Evolutionary conservation across 2,888 invertebrate species (phyloP), one percentile per base, ranked within the genome.

Genomic region (Eupithecia vulgata): DNA sequence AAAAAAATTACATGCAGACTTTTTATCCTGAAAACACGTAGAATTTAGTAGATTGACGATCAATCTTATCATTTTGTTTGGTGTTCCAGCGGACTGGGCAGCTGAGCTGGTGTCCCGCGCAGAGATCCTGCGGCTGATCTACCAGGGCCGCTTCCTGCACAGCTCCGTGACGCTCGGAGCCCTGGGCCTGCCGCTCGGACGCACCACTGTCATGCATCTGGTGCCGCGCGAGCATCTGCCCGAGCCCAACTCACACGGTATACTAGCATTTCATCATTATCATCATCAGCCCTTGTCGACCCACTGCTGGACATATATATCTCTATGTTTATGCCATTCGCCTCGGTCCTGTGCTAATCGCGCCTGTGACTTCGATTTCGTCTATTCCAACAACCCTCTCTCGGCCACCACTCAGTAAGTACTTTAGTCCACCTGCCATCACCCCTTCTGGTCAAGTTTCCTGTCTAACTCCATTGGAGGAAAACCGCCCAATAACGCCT

Each of bases 151-250:
- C 88, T 99, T 99, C 96, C 96, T 99, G 90, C 99, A 99, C 96
- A 99, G 99, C 95, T 99, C 99, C 94, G 99, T 99, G 90, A 99
- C 99, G 88, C 96, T 99, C 91, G 98, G 98, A 91, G 99, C 99
- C 87, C 96, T 99, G 88, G 99, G 99, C 89, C 96, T 99, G 94
- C 98, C 99, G 81, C 96, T 98, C 85, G 99, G 99, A 84, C 99
- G 99, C 95, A 99, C 99, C 88, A 99, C 99, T 90, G 99, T 99
- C 91, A 99, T 99, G 99, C 99, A 99, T 95, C 97, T 99, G 88
- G 99, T 99, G 92, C 99, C 99, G 84, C 96, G 99, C 95, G 99
- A 99, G 95, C 99, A 99, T 94, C 95, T 99, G 93, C 99, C 99
- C 87, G 99, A 99, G 95, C 99, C 99, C 87, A 99, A 99, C 95